Base-by-base conservation (phyloP, 2,113 vertebrate species). In the Tyrannus savana region DNA sequence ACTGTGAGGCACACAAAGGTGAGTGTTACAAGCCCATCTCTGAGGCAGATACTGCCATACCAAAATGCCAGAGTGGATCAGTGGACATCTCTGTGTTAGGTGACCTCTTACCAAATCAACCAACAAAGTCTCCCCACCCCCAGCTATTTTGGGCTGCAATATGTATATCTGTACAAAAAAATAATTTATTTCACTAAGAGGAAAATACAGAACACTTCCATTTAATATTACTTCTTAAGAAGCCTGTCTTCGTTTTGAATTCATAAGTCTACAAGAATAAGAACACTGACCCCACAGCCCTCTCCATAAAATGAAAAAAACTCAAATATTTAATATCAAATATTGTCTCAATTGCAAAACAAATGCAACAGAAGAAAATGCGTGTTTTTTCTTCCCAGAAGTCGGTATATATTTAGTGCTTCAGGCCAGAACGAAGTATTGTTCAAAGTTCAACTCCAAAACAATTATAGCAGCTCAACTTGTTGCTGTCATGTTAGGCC, bases 121-220 rank as follows among this genome's bases (percentile, higher is more conserved):
- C 27, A 44, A 53, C 22, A 21, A 82, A 46, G 15, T 19, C 13
- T 4, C 2, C 6, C 28, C 1, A 0, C 6, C 69, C 11, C 10
- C 31, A 79, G 13, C 15, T 67, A 22, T 47, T 55, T 19, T 19
- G 33, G 6, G 17, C 33, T 78, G 49, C 50, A 71, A 63, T n/a
- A 68, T 6, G 35, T 5, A 81, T 1, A 5, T 90, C 76, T 33
- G 44, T 67, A 92, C 8, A 53, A 90, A 91, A 83, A 89, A 69
- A 49, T 12, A 39, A 41, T 90, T 94, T 90, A 95, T 93, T 96
- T 89, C 3, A 59, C 33, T 42, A 60, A 68, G 14, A 80, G 14
- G 4, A 73, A 94, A 55, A 92, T 67, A 89, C 72, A 90, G 46
- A 93, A 75, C 35, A 81, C 47, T 78, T 82, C 2, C 4, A 44